Base-by-base conservation (phyloP, 64 coral and sea anemone species). In the Acropora yongei region DNA sequence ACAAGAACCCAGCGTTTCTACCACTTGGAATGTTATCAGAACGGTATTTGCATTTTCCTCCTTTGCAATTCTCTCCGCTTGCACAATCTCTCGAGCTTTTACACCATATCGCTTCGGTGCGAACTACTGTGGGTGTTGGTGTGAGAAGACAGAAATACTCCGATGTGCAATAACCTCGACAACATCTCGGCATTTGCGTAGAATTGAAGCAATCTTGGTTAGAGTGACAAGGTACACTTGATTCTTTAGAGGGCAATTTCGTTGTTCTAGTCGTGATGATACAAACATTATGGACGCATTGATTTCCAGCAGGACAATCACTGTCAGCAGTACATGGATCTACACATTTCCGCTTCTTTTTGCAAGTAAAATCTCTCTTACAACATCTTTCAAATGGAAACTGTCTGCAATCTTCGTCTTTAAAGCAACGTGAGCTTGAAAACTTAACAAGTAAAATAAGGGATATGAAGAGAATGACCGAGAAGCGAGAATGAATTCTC, bases 1-100 rank as follows among this genome's bases (percentile, higher is more conserved):
- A 93, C 46, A 93, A 49, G 57, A 93, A 93, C 20, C 91, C 91
- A 10, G 91, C 91, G 57, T 78, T 86, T 67, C 83, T 84, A 10
- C 30, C 30, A 30, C 30, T 30, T 30, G 71, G 65, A 60, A 71
- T 39, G 6, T 19, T 18, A n/a, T 84, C 30, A 48, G 82, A 84
- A 48, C 8, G 68, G 11, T 68, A 17, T 44, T 84, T 10, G 44
- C 82, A 84, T 8, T 66, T 71, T 45, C 82, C 82, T 47, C 14
- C 17, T 14, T 49, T 45, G 44, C 82, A 84, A 2, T 69, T 11
- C 18, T 84, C 61, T 9, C 82, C 82, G 6, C 46, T n/a, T 2
- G 65, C 17, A 63, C 82, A 84, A 6, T 84, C 82, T 11, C 41
- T 84, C 60, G 42, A 84, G 44, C 65, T 84, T 16, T 4, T 47